phyloP scores from a whole-genome alignment of 2,888 invertebrate genomes.

The Autographa gamma region DNA sequence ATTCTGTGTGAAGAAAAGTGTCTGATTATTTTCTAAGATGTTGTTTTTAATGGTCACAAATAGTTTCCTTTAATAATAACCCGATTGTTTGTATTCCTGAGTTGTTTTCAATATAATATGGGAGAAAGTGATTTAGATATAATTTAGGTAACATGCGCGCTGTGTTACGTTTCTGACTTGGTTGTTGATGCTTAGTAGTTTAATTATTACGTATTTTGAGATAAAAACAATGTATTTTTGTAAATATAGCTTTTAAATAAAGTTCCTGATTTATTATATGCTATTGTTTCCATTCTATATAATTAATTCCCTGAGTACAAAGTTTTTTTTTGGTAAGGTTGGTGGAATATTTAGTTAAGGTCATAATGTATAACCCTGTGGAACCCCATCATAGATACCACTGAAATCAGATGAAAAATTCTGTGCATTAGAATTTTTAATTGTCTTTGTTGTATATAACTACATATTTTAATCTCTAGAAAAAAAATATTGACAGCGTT shows the following conservation, averaged over 20 bases:
- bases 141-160: slow-evolving; percentile 46
- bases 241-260: slow-evolving; percentile 86
- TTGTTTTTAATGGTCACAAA: not conserved
- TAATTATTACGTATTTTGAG: slow-evolving; percentile 81
- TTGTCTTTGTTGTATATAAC: too few relatives aligned
- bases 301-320: not conserved
- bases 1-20: too few relatives aligned
- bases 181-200: slow-evolving; percentile 76
- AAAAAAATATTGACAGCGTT: too few relatives aligned
- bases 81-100: too few relatives aligned
- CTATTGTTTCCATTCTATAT: slow-evolving; percentile 37
- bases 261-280: slow-evolving; percentile 85
- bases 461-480: too few relatives aligned
- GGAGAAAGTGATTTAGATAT: slow-evolving; percentile 40
- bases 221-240: slow-evolving; percentile 83
- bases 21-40: too few relatives aligned
- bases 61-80: too few relatives aligned
- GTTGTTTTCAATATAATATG: slow-evolving; percentile 15
- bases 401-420: too few relatives aligned
- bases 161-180: slow-evolving; percentile 64
- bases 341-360: not conserved
- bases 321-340: not conserved
- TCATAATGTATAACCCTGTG: not conserved
- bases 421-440: not conserved
- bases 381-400: not conserved